Evolutionary conservation across 53 echinoderm and acorn worm species (phyloP).

Genomic region (Luidia sarsii): DNA sequence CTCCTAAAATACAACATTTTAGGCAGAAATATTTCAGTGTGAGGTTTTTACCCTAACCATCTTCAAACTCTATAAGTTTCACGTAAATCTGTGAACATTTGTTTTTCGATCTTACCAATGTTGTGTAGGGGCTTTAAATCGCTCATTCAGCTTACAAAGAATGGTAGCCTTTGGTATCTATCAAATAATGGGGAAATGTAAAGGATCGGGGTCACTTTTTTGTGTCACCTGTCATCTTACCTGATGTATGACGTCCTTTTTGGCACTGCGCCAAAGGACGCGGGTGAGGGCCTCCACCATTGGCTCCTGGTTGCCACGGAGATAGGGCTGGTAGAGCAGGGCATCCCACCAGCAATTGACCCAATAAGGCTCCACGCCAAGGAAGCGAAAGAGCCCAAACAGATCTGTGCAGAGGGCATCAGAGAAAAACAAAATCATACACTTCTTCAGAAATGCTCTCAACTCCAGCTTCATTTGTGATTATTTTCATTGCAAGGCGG

Average conservation of each 20-base stretch:
- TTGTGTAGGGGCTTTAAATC: neutral
- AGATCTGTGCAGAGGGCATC: constrained; percentile 67
- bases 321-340: constrained; percentile 78
- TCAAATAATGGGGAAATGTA: too few species aligned
- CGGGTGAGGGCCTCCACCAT: constrained; percentile 75
- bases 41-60: neutral
- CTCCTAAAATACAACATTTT: too few species aligned
- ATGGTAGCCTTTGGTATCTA: too few species aligned
- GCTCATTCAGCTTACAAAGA: too few species aligned
- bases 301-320: constrained; percentile 76
- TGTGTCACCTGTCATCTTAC: too few species aligned
- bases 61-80: neutral
- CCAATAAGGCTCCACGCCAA: constrained; percentile 93
- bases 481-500: too few species aligned
- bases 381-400: constrained; percentile 93
- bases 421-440: too few species aligned
- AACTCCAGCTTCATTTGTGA: too few species aligned
- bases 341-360: constrained; percentile 90
- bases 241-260: constrained; percentile 90
- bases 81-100: neutral
- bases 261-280: constrained; percentile 88
- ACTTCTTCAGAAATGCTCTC: too few species aligned
- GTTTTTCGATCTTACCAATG: neutral
- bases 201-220: too few species aligned
- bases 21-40: too few species aligned